Evolutionary conservation across 2,113 vertebrate genomes (phyloP), one percentile per base, ranked within the genome.

Genomic region (Solenodon paradoxus): DNA sequence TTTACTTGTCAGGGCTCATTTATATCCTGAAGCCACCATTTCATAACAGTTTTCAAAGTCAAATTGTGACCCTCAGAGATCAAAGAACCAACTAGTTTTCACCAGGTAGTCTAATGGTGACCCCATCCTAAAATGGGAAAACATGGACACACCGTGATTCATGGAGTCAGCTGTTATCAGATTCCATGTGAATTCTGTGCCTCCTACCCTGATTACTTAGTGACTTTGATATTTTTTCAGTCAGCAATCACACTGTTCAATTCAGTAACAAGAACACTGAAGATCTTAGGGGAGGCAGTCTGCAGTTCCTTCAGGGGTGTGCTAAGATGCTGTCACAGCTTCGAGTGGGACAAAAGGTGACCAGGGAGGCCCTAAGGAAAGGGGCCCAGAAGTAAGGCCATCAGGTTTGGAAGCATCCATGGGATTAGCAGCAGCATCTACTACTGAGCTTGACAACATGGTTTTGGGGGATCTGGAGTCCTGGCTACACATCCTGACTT

Each of bases 1-100:
- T 79, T 15, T 68, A 40, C 35, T 57, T 74, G 24, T 66, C 12
- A 63, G 35, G 26, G 9, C 7, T 66, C 24, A 5, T 78, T 72
- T 61, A 22, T 57, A 75, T 63, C 51, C 77, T 35, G 63, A 92
- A 74, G 71, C 47, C 59, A 85, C 38, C 9, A 30, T 59, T 55
- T 71, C 40, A 17, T 42, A 47, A 22, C 32, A 85, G 82, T 32
- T 68, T 75, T 79, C 71, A 32, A 80, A 90, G 35, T 55, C 90
- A 88, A 78, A 71, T 81, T 61, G 77, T 24, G 47, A 85, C 53
- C 30, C n/a, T 30, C 26, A 30, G 28, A 30, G 42, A 38, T 47
- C 26, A 90, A 40, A 87, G 20, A 84, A 26, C 1, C 0, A 3
- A 22, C 55, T 40, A 24, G 17, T 77, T 42, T 85, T 85, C 47